Conservation (phyloP, 2,113 vertebrate species). For the Turdus rufiventris region DNA sequence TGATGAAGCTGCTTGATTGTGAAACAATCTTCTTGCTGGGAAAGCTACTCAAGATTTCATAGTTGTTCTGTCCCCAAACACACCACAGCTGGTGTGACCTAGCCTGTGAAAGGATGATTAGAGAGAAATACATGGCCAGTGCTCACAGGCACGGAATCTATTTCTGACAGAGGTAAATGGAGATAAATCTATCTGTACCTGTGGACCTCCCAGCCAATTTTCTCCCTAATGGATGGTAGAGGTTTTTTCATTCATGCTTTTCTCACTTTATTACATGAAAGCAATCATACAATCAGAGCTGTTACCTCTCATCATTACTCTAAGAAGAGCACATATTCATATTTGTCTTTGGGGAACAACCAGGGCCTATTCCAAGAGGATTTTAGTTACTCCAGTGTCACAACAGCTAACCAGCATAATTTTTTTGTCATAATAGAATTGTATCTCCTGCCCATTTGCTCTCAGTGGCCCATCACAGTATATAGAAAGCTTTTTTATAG, state of each 20-base stretch:
- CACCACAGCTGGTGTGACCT: background rate
- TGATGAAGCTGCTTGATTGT: background rate
- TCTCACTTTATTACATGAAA: background rate
- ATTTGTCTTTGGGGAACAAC: background rate
- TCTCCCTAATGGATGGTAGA: background rate
- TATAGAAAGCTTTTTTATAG: background rate
- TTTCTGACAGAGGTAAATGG: background rate
- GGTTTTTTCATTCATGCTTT: background rate
- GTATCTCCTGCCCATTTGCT: background rate
- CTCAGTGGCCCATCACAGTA: background rate
- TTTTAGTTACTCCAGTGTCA: background rate
- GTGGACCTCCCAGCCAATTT: background rate
- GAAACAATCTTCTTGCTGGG: background rate
- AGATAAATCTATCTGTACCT: background rate
- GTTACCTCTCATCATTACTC: background rate
- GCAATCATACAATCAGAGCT: background rate
- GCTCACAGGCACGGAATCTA: background rate
- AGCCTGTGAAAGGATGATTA: background rate
- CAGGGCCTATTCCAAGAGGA: background rate
- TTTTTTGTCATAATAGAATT: background rate
- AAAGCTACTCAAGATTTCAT: background rate
- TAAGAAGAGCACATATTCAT: background rate
- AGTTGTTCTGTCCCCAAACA: background rate
- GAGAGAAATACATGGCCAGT: background rate
- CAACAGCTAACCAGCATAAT: background rate